Conservation (phyloP, 2,113 vertebrate species). For the Limanda limanda region DNA sequence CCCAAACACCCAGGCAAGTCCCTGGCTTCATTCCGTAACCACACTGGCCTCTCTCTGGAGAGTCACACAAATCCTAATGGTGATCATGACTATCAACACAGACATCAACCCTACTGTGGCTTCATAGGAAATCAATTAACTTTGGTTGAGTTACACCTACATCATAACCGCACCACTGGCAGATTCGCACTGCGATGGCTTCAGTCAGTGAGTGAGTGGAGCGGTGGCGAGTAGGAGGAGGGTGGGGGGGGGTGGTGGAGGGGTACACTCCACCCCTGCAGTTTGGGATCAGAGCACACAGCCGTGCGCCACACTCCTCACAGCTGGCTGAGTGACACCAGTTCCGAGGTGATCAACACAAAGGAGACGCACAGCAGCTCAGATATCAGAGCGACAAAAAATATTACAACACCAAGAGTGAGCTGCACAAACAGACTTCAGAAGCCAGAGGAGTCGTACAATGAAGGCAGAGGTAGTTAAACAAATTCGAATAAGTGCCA, state of each 20-base stretch:
- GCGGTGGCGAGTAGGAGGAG: background rate
- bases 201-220: slow-evolving; percentile 29
- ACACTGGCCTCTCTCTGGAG: slow-evolving; percentile 57
- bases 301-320: slow-evolving; percentile 62
- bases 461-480: background rate
- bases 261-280: slow-evolving; percentile 40
- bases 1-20: slow-evolving; percentile 72
- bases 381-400: slow-evolving; percentile 59
- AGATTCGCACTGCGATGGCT: slow-evolving; percentile 5
- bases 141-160: slow-evolving; percentile 42
- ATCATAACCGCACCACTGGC: slow-evolving; percentile 32
- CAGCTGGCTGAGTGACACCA: slow-evolving; percentile 69
- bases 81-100: slow-evolving; percentile 49
- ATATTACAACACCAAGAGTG: slow-evolving; percentile 26
- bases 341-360: slow-evolving; percentile 54
- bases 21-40: slow-evolving; percentile 65
- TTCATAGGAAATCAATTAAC: slow-evolving; percentile 49
- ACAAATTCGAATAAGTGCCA: background rate
- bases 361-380: slow-evolving; percentile 48
- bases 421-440: slow-evolving; percentile 21
- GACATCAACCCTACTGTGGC: slow-evolving; percentile 28
- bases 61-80: slow-evolving; percentile 53
- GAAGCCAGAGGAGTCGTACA: background rate
- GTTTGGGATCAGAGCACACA: slow-evolving; percentile 54
- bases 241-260: background rate